A percentile compares a stretch with the other conserved stretches of the same genome.
Evolutionary conservation across 1,140 invertebrate genomes (phyloP).

Genomic region (Heliconius himera): DNA sequence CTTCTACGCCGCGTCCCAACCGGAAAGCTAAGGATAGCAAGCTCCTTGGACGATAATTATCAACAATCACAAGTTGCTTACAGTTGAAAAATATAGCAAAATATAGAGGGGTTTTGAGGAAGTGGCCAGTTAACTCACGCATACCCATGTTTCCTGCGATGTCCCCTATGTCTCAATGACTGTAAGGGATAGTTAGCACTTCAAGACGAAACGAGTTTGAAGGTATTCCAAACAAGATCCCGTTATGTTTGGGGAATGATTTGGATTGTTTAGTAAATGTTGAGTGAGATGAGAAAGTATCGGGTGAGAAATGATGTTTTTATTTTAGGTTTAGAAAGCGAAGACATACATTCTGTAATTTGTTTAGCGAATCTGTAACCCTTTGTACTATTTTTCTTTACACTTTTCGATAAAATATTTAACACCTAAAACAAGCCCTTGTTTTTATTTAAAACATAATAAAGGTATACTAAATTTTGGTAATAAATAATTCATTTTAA

Average conservation of each 20-base stretch:
- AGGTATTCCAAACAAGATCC: constrained; percentile 34
- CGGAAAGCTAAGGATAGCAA: constrained; percentile 1
- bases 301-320: not conserved
- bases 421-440: not conserved
- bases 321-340: not conserved
- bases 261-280: constrained; percentile 16
- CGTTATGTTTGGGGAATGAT: constrained; percentile 29
- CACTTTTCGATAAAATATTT: too few species aligned
- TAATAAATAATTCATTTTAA: not conserved
- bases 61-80: constrained; percentile 35
- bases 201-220: constrained; percentile 44
- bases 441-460: not conserved
- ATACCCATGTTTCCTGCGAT: constrained; percentile 67
- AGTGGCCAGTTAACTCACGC: constrained; percentile 68
- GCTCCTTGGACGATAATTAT: constrained; percentile 28
- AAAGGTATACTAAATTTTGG: not conserved
- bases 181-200: constrained; percentile 50
- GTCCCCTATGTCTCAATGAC: constrained; percentile 52
- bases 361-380: too few species aligned
- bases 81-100: constrained; percentile 37
- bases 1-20: not conserved
- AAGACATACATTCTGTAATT: too few species aligned
- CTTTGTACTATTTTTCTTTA: too few species aligned
- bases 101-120: constrained; percentile 59
- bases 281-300: not conserved